Conservation (phyloP, 2,888 invertebrate genomes). For the Pteria penguin region DNA sequence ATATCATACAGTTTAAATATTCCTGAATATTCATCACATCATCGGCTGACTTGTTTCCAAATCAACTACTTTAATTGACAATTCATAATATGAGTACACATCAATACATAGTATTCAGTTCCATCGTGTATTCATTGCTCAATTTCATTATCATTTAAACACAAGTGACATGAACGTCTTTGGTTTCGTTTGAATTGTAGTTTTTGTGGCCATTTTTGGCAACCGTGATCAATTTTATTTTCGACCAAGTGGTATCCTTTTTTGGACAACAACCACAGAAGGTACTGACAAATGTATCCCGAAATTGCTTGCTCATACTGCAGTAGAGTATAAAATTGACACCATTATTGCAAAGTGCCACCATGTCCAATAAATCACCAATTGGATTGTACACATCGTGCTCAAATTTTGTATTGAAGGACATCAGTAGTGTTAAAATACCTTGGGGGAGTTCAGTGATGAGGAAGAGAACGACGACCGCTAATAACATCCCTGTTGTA, state of each 20-base stretch:
- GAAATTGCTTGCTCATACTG: constrained; percentile 95
- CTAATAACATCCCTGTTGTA: constrained; percentile 93
- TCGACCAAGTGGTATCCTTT: constrained; percentile 67
- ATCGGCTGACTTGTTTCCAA: no score
- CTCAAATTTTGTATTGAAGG: constrained; percentile 89
- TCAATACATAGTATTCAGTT: no score
- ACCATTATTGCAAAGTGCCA: constrained; percentile 93
- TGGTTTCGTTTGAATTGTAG: no score
- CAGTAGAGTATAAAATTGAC: constrained; percentile 97
- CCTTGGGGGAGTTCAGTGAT: constrained; percentile 94
- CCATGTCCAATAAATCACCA: constrained; percentile 92
- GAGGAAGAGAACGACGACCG: constrained; percentile 91
- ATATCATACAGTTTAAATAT: no score
- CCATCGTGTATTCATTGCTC: no score
- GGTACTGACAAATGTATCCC: constrained; percentile 84
- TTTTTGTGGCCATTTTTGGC: constrained; percentile 31
- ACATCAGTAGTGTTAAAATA: constrained; percentile 85
- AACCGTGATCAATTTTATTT: constrained; percentile 61
- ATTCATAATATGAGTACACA: no score
- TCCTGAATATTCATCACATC: no score
- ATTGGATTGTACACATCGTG: constrained; percentile 83
- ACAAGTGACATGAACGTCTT: no score
- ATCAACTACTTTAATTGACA: no score
- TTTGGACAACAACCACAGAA: constrained; percentile 80
- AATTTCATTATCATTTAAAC: no score